These are phyloP conservation scores for Hirtodrosophila confusa DNA, from an alignment of 2,888 invertebrate genomes.

Conservation along the genomic window DNA sequence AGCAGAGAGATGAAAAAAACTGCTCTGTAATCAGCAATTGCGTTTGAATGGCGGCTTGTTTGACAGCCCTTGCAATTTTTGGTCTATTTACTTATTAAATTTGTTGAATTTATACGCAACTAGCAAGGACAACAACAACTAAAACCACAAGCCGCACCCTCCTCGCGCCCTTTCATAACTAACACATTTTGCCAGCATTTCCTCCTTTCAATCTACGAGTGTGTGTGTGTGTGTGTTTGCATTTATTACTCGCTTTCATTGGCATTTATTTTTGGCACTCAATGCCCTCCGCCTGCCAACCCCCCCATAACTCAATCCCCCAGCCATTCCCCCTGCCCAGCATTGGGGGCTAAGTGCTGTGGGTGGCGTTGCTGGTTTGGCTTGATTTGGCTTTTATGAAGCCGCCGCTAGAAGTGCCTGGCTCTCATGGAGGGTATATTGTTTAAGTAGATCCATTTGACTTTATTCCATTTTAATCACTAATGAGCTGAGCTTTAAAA, in stretches of 20 bases:
- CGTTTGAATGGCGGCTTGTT: slow-evolving; percentile 50
- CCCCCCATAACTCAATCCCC: slow-evolving; percentile 1
- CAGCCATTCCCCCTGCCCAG: too few relatives aligned
- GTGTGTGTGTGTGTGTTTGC: slow-evolving; percentile 46
- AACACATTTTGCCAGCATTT: slow-evolving; percentile 62
- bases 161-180: slow-evolving; percentile 57
- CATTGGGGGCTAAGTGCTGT: slow-evolving; percentile 41
- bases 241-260: slow-evolving; percentile 77
- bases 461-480: too few relatives aligned
- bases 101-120: slow-evolving; percentile 68
- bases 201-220: slow-evolving; percentile 46
- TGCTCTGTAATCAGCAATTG: slow-evolving; percentile 43
- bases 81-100: slow-evolving; percentile 79
- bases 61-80: slow-evolving; percentile 46
- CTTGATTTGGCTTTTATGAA: slow-evolving; percentile 56
- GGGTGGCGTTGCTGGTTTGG: slow-evolving; percentile 27
- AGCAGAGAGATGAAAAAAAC: slow-evolving; percentile 26
- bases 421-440: not conserved
- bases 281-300: slow-evolving; percentile 13
- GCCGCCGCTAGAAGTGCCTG: not conserved
- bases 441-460: not conserved
- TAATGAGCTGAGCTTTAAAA: too few relatives aligned
- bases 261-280: slow-evolving; percentile 70
- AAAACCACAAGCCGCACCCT: slow-evolving; percentile 12
- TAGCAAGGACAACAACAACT: slow-evolving; percentile 26